Evolutionary conservation across 2,888 invertebrate species (phyloP), one percentile per base, ranked within the genome.

Genomic region (Chalcis sispes): DNA sequence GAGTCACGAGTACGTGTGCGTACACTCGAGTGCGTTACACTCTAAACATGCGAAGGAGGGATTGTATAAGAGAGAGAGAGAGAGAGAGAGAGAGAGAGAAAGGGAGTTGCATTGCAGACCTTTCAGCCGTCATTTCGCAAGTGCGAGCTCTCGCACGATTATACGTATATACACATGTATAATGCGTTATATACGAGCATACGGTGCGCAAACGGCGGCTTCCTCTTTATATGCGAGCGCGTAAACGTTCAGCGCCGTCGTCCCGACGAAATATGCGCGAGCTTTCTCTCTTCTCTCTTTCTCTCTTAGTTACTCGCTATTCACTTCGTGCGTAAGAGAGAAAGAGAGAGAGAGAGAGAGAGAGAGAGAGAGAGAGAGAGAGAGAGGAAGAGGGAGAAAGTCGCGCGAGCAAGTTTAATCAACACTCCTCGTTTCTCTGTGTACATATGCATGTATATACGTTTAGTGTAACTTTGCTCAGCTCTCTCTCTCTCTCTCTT

Each of bases 321-420:
- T 36, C 36, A 4, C 36, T 36, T 36, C 5, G 36, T 4, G 36
- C 4, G n/a, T 46, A 46, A 46, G 15, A 5, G 15, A 5, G 46
- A 15, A 15, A 5, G n/a, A 2, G n/a, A 54, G 40, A 42, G 15
- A 70, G 15, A 5, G 15, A 5, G 46, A 15, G 46, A 5, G n/a
- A 2, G n/a, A 54, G 40, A 42, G 15, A 70, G 54, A 56, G 58
- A 5, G 8, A 46, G 8, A 46, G 46, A 46, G 46, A 46, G 46
- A 2, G 46, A 46, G 46, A 5, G 5, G 13, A 2, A 10, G 46
- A 46, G 46, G 13, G 46, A 46, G 46, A 10, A 2, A 15, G 5
- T 5, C 23, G 23, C 20, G 50, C 20, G 50, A 4, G 27, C 32
- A 4, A 75, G 65, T 79, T 79, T 79, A 79, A 80, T 80, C 78